A percentile compares a stretch with the other conserved stretches of the same genome.
phyloP scores from a whole-genome alignment of 2,797 vertebrate genomes.

The Bufotes viridis region DNA sequence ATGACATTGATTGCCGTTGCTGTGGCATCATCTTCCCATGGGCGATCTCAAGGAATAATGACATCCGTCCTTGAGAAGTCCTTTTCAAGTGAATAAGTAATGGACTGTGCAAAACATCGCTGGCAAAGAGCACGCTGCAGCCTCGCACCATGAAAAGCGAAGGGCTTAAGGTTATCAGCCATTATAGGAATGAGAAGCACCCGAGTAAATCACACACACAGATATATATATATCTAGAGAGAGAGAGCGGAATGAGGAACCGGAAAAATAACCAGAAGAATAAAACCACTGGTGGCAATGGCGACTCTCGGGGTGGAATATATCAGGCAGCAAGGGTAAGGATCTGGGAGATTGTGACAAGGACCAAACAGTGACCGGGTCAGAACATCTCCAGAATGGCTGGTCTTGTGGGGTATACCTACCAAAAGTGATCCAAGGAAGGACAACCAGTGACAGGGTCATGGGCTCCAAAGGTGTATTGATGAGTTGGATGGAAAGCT shows the following conservation, averaged over 20 bases:
- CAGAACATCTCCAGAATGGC: no score
- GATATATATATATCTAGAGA: neutral
- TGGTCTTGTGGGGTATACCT: no score
- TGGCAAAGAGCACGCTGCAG: neutral
- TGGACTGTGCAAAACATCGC: neutral
- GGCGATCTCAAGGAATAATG: constrained; percentile 37
- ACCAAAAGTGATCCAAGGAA: no score
- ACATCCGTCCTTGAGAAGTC: constrained; percentile 48
- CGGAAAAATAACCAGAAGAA: no score
- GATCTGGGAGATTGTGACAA: no score
- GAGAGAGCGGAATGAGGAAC: neutral
- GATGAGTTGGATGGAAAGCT: no score
- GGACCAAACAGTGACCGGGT: no score
- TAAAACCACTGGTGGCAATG: no score
- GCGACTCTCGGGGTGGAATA: no score
- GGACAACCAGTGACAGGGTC: no score
- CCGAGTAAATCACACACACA: neutral
- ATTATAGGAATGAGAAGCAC: neutral
- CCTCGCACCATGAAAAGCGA: neutral
- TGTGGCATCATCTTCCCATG: constrained; percentile 29
- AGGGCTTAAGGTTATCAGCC: neutral
- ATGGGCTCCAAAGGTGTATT: no score
- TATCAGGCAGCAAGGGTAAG: no score
- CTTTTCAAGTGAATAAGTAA: constrained; percentile 50
- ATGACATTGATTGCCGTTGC: constrained; percentile 36